Conservation (phyloP, 2,888 invertebrate species). For the Theretra japonica region DNA sequence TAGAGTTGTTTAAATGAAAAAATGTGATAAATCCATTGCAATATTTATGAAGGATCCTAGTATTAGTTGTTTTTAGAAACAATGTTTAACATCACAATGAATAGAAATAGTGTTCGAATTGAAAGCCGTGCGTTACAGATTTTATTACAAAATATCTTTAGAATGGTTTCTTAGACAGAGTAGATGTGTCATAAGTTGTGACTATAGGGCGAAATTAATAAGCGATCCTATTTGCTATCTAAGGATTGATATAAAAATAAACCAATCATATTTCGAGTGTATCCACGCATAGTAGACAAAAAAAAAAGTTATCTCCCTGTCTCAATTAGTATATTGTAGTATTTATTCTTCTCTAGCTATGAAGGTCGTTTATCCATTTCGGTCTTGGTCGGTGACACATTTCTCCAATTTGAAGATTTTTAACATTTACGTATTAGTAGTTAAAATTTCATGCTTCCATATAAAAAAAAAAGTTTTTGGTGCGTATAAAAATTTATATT, state of each 20-base stretch:
- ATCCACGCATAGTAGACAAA: no score
- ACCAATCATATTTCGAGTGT: no score
- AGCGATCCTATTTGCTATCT: no score
- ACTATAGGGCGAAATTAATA: no score
- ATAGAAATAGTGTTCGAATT: background rate
- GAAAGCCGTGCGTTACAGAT: background rate
- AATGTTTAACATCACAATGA: background rate
- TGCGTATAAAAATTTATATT: background rate
- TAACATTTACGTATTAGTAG: background rate
- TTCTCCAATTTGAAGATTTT: background rate
- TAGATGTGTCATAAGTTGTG: no score
- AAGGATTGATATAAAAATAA: no score
- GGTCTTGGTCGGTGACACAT: background rate
- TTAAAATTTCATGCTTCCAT: background rate
- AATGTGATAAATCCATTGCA: background rate
- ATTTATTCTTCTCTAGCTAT: no score
- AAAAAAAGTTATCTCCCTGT: no score
- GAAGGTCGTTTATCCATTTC: no score
- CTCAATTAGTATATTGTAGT: no score
- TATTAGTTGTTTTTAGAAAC: background rate
- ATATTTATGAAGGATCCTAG: constrained; percentile 1
- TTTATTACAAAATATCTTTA: background rate
- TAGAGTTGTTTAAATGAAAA: background rate
- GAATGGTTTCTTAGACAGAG: no score
- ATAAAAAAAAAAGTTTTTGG: background rate